Conservation (phyloP, 2,888 invertebrate genomes). For the Anthoptus insignis region DNA sequence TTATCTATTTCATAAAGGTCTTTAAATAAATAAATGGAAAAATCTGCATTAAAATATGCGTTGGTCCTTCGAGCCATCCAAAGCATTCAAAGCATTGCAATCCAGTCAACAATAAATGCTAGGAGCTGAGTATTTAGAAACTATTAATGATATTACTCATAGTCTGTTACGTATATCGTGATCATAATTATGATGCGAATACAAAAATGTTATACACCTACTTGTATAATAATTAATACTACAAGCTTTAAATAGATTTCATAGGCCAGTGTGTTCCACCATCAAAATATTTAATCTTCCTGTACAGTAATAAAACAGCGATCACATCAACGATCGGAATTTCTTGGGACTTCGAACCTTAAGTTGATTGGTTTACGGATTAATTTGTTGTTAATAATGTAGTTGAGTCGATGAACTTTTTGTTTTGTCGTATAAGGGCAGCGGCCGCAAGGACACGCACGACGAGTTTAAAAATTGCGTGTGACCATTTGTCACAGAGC, state of each 20-base stretch:
- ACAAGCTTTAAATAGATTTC: background rate
- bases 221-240: no score
- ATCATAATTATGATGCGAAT: no score
- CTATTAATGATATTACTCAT: no score
- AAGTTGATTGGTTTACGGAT: background rate
- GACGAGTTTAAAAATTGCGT: slow-evolving; percentile 6
- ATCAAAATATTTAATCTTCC: background rate
- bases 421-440: slow-evolving; percentile 20
- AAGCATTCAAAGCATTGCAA: no score
- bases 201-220: no score
- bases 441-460: slow-evolving; percentile 30
- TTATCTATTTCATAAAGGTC: no score
- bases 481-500: slow-evolving; percentile 22
- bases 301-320: slow-evolving; percentile 1
- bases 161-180: no score
- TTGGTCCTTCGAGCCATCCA: no score
- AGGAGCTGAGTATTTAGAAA: no score
- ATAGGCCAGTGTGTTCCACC: background rate
- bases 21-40: no score
- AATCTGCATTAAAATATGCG: no score
- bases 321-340: background rate
- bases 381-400: background rate
- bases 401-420: background rate
- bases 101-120: no score
- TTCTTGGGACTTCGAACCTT: background rate